Evolutionary conservation across 1,140 invertebrate species (phyloP).

Genomic region (Melipona quadrifasciata): DNA sequence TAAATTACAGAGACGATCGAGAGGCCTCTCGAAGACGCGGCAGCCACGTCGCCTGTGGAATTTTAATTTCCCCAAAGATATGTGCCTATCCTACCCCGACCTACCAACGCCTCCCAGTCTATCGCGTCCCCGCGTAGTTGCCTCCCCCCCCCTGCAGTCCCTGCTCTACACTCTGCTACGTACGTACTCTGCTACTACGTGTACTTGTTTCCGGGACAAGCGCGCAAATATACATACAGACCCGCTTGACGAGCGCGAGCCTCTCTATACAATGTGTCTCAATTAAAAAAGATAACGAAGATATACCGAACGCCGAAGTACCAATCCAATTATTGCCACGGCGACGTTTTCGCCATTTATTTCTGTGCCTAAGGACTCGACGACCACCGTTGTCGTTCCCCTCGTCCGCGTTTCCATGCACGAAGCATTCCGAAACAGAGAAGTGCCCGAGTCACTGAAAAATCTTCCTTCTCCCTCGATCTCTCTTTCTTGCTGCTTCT

Average conservation of each 20-base stretch:
- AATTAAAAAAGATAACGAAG: conserved; percentile 59
- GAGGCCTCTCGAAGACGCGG: neutral
- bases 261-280: conserved; percentile 39
- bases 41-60: neutral
- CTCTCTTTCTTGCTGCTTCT: neutral
- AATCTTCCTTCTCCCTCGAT: neutral
- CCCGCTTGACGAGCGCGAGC: neutral
- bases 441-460: conserved; percentile 2
- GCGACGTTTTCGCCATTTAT: conserved; percentile 39
- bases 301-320: conserved; percentile 36
- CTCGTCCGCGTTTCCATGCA: conserved; percentile 10
- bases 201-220: neutral
- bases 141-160: too few relatives aligned
- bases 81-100: too few relatives aligned
- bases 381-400: neutral
- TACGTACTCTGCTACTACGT: neutral
- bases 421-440: neutral
- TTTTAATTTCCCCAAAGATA: conserved; percentile 32
- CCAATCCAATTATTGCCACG: conserved; percentile 56
- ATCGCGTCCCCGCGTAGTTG: too few relatives aligned
- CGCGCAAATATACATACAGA: neutral
- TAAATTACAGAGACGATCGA: conserved; percentile 26
- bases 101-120: too few relatives aligned
- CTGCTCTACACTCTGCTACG: too few relatives aligned
- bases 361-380: conserved; percentile 24